phyloP scores from a whole-genome alignment of 2,113 vertebrate genomes.

The Catharus minimus region DNA sequence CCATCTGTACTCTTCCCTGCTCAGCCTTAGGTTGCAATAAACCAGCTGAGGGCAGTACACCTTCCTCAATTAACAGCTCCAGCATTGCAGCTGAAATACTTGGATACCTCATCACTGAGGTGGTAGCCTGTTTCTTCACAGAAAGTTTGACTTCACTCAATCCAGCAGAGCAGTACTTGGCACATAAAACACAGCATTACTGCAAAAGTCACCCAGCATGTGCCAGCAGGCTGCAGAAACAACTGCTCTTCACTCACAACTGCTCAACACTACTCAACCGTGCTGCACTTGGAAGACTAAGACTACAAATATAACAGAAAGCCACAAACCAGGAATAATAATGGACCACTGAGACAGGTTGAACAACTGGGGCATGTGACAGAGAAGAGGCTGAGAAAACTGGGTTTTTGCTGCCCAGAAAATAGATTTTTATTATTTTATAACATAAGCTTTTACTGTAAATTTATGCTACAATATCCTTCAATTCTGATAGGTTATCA shows the following conservation, averaged over 20 bases:
- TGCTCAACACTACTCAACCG: not conserved
- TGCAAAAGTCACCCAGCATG: not conserved
- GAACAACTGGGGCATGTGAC: fast-evolving
- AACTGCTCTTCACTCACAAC: not conserved
- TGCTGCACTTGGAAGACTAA: not conserved
- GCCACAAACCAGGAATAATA: not conserved
- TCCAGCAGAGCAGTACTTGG: not conserved
- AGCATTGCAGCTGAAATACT: not conserved
- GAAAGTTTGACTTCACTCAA: not conserved
- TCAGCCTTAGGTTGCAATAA: not conserved
- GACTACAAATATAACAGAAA: not conserved
- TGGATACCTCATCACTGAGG: not conserved
- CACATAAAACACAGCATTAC: not conserved
- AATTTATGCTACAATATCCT: not conserved
- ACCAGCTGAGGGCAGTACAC: not conserved
- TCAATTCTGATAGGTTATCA: not conserved
- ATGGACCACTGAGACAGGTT: fast-evolving
- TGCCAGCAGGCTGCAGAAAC: not conserved
- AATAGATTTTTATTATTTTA: not conserved
- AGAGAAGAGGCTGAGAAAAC: not conserved
- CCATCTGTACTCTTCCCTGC: not conserved
- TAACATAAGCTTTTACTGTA: not conserved
- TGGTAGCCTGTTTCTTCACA: not conserved
- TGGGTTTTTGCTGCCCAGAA: not conserved
- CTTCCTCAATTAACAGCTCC: not conserved